Evolutionary conservation across 2,888 invertebrate genomes (phyloP).

Genomic region (Fragum fragum): DNA sequence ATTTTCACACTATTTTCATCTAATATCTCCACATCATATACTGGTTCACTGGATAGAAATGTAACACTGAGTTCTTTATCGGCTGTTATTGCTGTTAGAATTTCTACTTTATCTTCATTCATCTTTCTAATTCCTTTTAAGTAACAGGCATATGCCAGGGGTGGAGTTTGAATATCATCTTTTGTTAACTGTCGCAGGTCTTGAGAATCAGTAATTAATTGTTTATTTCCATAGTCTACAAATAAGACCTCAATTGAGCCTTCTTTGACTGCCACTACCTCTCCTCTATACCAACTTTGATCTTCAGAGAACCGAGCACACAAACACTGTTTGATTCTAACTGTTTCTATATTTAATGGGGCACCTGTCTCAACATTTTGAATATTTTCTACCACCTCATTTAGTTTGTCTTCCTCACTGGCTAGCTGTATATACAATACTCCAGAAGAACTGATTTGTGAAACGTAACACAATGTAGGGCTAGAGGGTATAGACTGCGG

Average conservation of each 20-base stretch:
- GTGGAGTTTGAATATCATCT: constrained; percentile 54
- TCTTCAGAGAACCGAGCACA: constrained; percentile 89
- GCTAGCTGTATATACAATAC: constrained; percentile 74
- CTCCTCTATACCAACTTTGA: constrained; percentile 90
- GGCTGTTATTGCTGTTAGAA: constrained; percentile 65
- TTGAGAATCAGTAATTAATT: constrained; percentile 66
- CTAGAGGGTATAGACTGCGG: constrained; percentile 56
- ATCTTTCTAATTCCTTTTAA: constrained; percentile 61
- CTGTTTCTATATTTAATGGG: constrained; percentile 27
- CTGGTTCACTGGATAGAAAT: constrained; percentile 40
- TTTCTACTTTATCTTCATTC: constrained; percentile 62
- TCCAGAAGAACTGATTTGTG: constrained; percentile 70
- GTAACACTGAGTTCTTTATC: constrained; percentile 67
- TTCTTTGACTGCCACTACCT: constrained; percentile 88
- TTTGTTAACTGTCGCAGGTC: constrained; percentile 68
- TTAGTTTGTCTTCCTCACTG: constrained; percentile 63
- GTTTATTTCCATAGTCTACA: constrained; percentile 83
- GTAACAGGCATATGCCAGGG: constrained; percentile 70
- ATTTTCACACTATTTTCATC: constrained; percentile 48
- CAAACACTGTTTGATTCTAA: constrained; percentile 66
- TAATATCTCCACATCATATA: constrained; percentile 59
- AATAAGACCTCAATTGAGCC: constrained; percentile 72
- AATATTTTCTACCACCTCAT: constrained; percentile 62
- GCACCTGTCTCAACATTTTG: constrained; percentile 60
- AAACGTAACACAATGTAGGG: constrained; percentile 58